phyloP scores from a whole-genome alignment of 2,113 vertebrate species.

The Eulemur rufifrons region DNA sequence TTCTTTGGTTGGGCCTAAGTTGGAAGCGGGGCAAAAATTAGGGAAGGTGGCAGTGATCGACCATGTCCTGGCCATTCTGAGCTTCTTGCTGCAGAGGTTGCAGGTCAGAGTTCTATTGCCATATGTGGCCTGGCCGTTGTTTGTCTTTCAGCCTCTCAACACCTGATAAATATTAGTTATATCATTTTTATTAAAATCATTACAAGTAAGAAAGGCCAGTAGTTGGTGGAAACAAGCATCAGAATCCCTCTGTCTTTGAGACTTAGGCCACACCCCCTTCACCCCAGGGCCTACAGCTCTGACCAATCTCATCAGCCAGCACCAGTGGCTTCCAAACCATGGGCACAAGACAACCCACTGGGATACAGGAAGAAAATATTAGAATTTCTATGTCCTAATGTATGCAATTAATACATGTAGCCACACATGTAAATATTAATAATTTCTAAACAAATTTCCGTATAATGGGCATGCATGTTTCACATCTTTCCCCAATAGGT shows the following conservation, averaged over 20 bases:
- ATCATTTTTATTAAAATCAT: not conserved
- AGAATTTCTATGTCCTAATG: not conserved
- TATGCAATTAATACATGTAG: not conserved
- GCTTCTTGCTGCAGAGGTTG: too few species aligned
- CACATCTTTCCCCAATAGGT: not conserved
- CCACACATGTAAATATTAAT: not conserved
- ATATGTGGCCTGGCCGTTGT: not conserved
- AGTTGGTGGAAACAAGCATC: not conserved
- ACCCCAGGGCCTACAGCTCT: too few species aligned
- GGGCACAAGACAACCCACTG: too few species aligned
- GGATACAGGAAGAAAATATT: not conserved
- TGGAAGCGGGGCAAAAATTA: not conserved
- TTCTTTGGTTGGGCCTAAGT: not conserved
- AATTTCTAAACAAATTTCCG: not conserved
- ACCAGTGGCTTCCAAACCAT: not conserved
- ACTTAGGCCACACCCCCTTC: too few species aligned
- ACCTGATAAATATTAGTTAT: not conserved
- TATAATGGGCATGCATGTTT: rapidly evolving
- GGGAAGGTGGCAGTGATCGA: not conserved
- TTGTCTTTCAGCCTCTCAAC: not conserved
- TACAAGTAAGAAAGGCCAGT: not conserved
- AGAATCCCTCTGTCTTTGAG: not conserved
- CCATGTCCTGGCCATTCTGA: not conserved
- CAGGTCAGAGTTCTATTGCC: not conserved
- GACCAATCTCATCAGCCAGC: not conserved